Evolutionary conservation across 2,888 invertebrate species (phyloP).

Genomic region (Cephus pulcher): DNA sequence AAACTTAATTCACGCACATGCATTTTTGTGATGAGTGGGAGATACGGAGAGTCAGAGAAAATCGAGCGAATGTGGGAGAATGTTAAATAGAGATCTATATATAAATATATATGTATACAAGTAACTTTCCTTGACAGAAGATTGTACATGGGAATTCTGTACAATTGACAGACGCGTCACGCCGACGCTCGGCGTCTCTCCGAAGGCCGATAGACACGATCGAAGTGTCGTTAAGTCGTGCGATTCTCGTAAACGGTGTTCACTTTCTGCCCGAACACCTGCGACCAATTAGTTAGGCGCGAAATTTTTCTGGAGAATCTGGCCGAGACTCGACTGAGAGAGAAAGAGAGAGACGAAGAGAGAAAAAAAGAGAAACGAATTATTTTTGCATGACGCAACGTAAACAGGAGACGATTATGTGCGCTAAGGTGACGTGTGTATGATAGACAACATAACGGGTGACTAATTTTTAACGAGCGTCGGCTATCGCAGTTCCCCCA

Average conservation of each 20-base stretch:
- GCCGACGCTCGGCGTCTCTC: not conserved
- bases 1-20: conserved; percentile 34
- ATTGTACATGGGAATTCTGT: conserved; percentile 1
- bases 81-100: conserved; percentile 5
- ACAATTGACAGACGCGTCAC: not conserved
- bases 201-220: not conserved
- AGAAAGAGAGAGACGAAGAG: conserved; percentile 56
- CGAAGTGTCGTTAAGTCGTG: not conserved
- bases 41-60: conserved; percentile 17
- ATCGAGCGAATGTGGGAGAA: conserved; percentile 1
- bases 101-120: conserved; percentile 3
- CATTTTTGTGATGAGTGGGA: conserved; percentile 20
- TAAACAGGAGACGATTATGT: conserved; percentile 24
- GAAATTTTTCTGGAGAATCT: not conserved
- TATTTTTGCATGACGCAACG: conserved; percentile 54
- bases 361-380: conserved; percentile 56
- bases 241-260: conserved; percentile 18
- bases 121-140: conserved; percentile 1
- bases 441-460: not conserved
- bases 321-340: conserved; percentile 26
- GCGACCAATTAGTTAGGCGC: conserved; percentile 38
- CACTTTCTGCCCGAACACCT: conserved; percentile 36
- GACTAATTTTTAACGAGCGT: conserved; percentile 39
- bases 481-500: conserved; percentile 28
- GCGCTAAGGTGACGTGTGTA: not conserved